These are phyloP conservation scores for Karalla daura DNA, from an alignment of 2,797 vertebrate species.

Conservation along the genomic window DNA sequence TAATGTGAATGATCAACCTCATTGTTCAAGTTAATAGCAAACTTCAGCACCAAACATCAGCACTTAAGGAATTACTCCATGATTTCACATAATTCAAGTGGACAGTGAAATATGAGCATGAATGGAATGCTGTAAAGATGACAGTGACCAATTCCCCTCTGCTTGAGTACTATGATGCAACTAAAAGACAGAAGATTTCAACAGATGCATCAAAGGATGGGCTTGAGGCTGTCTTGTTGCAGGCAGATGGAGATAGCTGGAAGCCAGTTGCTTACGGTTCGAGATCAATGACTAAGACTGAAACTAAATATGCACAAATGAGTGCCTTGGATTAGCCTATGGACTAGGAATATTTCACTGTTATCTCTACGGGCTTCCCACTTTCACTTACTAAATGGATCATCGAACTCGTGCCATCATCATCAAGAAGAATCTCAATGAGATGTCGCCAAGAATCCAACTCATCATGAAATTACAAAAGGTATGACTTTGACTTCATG, in stretches of 20 bases:
- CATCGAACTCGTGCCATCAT: not conserved
- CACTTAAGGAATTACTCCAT: not conserved
- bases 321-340: not conserved
- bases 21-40: conserved; percentile 42
- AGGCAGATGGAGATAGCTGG: not conserved
- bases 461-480: conserved; percentile 23
- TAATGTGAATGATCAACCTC: conserved; percentile 30
- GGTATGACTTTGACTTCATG: conserved; percentile 16
- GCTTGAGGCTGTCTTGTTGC: not conserved
- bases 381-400: not conserved
- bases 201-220: not conserved
- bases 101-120: not conserved
- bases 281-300: too few relatives aligned
- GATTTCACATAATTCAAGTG: not conserved
- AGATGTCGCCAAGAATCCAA: conserved; percentile 18
- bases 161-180: not conserved
- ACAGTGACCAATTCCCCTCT: not conserved
- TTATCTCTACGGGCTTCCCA: not conserved
- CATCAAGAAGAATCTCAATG: conserved; percentile 8
- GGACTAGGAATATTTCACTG: not conserved
- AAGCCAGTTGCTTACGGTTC: not conserved
- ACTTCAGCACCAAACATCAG: conserved; percentile 31
- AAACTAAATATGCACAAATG: too few relatives aligned
- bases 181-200: not conserved
- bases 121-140: not conserved